These are phyloP conservation scores for Rhopalosiphum nymphaeae DNA, from an alignment of 2,888 invertebrate species.

Conservation along the genomic window DNA sequence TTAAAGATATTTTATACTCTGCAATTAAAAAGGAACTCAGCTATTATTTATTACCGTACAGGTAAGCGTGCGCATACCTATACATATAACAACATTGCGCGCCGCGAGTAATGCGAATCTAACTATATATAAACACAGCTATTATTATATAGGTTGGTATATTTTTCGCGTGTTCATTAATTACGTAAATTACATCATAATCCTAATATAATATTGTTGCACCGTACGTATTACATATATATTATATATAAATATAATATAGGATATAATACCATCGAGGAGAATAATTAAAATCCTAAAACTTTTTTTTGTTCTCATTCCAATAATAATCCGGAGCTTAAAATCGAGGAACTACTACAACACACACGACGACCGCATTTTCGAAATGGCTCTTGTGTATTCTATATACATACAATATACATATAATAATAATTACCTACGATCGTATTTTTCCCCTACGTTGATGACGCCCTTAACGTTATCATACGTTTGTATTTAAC, in stretches of 20 bases:
- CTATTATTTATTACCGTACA: background rate
- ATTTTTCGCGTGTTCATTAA: conserved; percentile 1
- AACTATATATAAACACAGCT: background rate
- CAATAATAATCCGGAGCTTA: conserved; percentile 26
- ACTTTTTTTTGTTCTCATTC: background rate
- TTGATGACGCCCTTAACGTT: background rate
- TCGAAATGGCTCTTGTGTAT: background rate
- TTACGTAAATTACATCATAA: background rate
- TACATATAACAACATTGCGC: background rate
- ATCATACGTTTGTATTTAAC: background rate
- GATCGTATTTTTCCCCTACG: background rate
- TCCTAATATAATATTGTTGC: conserved; percentile 8
- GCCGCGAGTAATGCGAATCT: too few species aligned
- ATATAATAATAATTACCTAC: background rate
- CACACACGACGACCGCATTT: background rate
- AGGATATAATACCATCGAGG: background rate
- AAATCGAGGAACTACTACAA: background rate
- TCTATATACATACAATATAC: background rate
- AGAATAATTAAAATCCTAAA: conserved; percentile 9
- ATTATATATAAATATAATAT: background rate
- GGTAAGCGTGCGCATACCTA: background rate
- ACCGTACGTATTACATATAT: background rate
- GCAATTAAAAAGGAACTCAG: background rate
- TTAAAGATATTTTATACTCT: conserved; percentile 2
- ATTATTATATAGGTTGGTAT: background rate